A percentile compares a stretch with the other conserved stretches of the same genome.
Conservation (phyloP, 1,140 invertebrate species). For the Conus betulinus region DNA sequence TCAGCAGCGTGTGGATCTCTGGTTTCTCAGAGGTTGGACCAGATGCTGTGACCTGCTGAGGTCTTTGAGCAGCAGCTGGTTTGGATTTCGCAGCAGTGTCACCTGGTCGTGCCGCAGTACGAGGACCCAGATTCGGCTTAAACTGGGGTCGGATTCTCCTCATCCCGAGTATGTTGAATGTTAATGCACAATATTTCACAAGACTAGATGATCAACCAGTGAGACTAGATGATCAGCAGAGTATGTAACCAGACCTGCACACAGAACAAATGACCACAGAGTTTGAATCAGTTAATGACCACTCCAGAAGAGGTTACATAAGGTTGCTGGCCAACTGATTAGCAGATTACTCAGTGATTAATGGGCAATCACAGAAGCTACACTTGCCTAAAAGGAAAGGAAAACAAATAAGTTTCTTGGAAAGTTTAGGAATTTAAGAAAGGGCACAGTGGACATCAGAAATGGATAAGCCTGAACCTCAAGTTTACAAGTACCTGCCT, state of each 20-base stretch:
- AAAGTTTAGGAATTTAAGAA: no score
- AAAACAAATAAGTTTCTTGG: no score
- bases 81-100: slow-evolving; percentile 10
- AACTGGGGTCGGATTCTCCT: slow-evolving; percentile 55
- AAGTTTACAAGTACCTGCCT: no score
- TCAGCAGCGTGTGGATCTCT: not conserved
- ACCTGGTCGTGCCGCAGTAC: not conserved
- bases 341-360: no score
- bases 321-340: no score
- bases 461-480: no score
- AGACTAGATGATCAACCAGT: not conserved
- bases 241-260: not conserved
- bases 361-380: no score
- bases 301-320: no score
- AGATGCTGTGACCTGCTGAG: not conserved
- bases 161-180: not conserved
- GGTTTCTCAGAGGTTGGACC: not conserved
- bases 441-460: no score
- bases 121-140: slow-evolving; percentile 56
- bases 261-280: not conserved
- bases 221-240: not conserved
- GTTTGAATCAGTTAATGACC: no score
- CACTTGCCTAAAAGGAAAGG: no score
- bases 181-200: not conserved
- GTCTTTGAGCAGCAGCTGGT: not conserved